Percentiles rank a stretch among this genome's conserved stretches.
Evolutionary conservation across 2,113 vertebrate species (phyloP).

Genomic region (Phalacrocorax aristotelis): DNA sequence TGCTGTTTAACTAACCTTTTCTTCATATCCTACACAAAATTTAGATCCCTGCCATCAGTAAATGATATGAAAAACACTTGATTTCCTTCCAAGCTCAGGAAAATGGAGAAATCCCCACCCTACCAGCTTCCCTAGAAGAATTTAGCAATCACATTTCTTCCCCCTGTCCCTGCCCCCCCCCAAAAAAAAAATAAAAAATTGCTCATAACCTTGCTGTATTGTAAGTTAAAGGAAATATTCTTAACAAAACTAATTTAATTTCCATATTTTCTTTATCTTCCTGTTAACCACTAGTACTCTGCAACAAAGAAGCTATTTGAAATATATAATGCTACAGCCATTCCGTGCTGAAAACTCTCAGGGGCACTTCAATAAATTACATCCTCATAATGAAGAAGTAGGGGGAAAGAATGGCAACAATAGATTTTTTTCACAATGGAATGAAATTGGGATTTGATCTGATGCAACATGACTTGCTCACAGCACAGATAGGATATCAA

Average conservation of each 20-base stretch:
- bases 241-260: conserved; percentile 54
- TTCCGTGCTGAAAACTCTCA: conserved; percentile 28
- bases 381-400: conserved; percentile 51
- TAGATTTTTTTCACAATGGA: conserved; percentile 7
- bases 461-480: conserved; percentile 65
- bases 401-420: conserved; percentile 9
- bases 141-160: neutral
- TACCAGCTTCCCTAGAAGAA: neutral
- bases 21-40: neutral
- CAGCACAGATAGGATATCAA: conserved; percentile 59
- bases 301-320: conserved; percentile 62
- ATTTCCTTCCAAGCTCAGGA: neutral
- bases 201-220: neutral
- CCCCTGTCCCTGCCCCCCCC: no score
- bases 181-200: neutral
- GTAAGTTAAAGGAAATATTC: neutral
- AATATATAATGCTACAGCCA: conserved; percentile 19
- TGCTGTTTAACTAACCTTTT: neutral
- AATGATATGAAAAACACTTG: neutral
- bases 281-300: conserved; percentile 58
- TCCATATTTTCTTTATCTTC: conserved; percentile 73
- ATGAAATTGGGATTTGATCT: conserved; percentile 66
- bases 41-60: neutral
- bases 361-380: conserved; percentile 47
- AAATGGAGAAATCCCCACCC: neutral